phyloP scores from a whole-genome alignment of 2,888 invertebrate genomes.

The Clitarchus hookeri region DNA sequence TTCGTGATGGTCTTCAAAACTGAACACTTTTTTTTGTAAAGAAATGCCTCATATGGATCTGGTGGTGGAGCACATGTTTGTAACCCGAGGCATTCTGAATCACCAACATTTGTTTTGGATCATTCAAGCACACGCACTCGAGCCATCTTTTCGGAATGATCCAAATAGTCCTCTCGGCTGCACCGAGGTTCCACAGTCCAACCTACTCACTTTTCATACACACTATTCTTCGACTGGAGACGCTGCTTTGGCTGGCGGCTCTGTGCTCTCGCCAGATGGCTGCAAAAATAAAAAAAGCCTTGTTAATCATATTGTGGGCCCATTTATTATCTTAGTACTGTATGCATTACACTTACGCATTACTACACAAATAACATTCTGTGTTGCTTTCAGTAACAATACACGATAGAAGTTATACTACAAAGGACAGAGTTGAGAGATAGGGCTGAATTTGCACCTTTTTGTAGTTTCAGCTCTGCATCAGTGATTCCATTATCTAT shows the following conservation, averaged over 20 bases:
- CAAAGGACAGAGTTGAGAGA: no score
- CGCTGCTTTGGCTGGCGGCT: neutral
- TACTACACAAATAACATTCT: no score
- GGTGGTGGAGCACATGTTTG: neutral
- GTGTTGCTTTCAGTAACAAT: no score
- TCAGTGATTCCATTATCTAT: no score
- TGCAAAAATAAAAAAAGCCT: neutral
- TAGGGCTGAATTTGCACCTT: no score
- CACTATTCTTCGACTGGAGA: neutral
- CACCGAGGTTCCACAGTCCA: neutral
- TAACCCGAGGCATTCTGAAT: neutral
- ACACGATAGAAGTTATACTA: no score
- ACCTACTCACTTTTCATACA: neutral
- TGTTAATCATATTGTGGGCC: no score
- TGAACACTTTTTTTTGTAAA: neutral
- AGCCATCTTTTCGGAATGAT: neutral
- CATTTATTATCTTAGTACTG: no score
- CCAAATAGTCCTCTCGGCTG: conserved; percentile 2
- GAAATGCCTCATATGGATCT: neutral
- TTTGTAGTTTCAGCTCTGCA: no score
- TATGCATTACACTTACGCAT: no score
- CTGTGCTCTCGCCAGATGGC: neutral
- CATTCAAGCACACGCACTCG: conserved; percentile 8
- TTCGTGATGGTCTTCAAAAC: neutral
- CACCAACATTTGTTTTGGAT: neutral